These are phyloP conservation scores for Silurus glanis DNA, from an alignment of 2,113 vertebrate species.

Conservation along the genomic window DNA sequence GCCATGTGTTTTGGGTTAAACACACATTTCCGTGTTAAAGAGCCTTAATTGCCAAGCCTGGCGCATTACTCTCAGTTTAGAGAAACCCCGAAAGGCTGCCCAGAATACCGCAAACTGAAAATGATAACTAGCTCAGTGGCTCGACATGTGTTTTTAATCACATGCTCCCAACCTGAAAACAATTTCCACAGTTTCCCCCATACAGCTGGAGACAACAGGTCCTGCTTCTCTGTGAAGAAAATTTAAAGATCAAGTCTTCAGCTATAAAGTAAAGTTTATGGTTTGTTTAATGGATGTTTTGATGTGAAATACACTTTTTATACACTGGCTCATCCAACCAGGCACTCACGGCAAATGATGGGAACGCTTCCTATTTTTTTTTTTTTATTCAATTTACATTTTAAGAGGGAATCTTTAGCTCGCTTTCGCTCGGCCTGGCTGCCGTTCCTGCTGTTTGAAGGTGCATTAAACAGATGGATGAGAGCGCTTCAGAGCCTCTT, in stretches of 20 bases:
- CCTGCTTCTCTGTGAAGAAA: constrained; percentile 70
- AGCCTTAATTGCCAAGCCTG: constrained; percentile 77
- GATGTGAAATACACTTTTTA: constrained; percentile 80
- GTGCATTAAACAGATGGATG: constrained; percentile 45
- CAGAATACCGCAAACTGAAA: constrained; percentile 72
- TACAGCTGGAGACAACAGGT: constrained; percentile 80
- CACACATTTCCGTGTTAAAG: constrained; percentile 78
- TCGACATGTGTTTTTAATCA: constrained; percentile 90
- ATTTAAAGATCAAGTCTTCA: constrained; percentile 71
- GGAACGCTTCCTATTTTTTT: constrained; percentile 57
- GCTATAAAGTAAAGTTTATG: constrained; percentile 75
- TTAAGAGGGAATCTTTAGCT: constrained; percentile 59
- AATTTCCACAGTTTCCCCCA: constrained; percentile 86
- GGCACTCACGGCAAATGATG: constrained; percentile 75
- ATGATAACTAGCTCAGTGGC: constrained; percentile 69
- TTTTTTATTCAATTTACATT: constrained; percentile 72
- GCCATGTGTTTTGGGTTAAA: constrained; percentile 84
- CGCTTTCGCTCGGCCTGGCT: constrained; percentile 35
- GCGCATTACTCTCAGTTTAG: constrained; percentile 66
- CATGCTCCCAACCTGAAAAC: constrained; percentile 80
- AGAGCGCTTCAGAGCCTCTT: constrained; percentile 59
- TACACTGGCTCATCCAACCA: constrained; percentile 73
- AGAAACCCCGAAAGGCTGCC: constrained; percentile 60
- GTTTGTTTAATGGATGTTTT: constrained; percentile 76
- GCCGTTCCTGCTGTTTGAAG: constrained; percentile 58